Conservation (phyloP, 2,113 vertebrate genomes). For the Passer domesticus region DNA sequence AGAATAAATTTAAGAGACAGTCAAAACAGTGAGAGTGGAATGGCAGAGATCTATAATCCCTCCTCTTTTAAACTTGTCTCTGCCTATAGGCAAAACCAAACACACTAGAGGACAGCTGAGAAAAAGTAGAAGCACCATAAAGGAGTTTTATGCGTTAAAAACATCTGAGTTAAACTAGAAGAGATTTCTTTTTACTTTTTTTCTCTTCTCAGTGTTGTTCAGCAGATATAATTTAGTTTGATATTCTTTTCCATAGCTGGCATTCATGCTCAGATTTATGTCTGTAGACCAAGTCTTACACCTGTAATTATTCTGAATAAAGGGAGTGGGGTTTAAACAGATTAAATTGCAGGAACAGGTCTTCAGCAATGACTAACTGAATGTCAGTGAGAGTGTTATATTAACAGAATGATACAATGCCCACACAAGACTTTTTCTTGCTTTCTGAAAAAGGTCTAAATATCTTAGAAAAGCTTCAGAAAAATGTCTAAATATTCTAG, state of each 20-base stretch:
- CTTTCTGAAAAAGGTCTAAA: background rate
- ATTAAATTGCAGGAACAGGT: conserved; percentile 12
- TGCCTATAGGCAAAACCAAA: background rate
- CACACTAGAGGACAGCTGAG: background rate
- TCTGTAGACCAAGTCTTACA: background rate
- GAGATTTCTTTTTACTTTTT: background rate
- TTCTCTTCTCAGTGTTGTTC: background rate
- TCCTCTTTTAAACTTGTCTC: background rate
- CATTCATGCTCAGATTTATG: conserved; percentile 5
- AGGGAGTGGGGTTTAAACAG: conserved; percentile 4
- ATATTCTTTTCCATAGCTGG: background rate
- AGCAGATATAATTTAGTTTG: conserved; percentile 20
- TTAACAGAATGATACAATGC: background rate
- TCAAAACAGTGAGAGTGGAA: background rate
- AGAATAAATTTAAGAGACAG: conserved; percentile 25
- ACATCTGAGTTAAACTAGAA: background rate
- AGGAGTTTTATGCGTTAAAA: background rate
- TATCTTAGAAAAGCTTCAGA: background rate
- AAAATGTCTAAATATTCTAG: background rate
- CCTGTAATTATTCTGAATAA: conserved; percentile 24
- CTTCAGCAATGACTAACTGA: conserved; percentile 8
- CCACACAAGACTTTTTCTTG: background rate
- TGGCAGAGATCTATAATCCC: background rate
- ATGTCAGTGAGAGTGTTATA: background rate
- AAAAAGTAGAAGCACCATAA: background rate